Conservation (phyloP, 2,888 invertebrate species). For the Seladonia tumulorum region DNA sequence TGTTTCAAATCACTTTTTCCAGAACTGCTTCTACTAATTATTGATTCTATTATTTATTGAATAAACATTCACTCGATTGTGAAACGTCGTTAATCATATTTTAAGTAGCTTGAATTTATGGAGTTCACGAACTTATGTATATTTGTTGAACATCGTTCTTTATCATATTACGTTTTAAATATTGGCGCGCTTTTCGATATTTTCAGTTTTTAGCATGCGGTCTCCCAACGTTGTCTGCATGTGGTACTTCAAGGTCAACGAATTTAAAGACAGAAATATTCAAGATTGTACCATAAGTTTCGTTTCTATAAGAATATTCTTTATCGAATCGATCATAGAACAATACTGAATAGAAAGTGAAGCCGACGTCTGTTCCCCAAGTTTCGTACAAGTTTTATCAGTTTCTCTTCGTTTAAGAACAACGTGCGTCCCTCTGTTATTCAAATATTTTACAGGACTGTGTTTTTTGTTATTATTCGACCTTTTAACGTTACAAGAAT, state of each 20-base stretch:
- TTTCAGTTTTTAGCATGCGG: not conserved
- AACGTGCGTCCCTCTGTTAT: not conserved
- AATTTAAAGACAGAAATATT: not conserved
- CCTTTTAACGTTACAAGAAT: not conserved
- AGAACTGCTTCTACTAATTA: no score
- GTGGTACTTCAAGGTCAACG: not conserved
- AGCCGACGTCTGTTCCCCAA: not conserved
- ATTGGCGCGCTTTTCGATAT: not conserved
- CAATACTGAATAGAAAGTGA: slow-evolving; percentile 26
- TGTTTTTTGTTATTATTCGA: not conserved
- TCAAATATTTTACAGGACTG: not conserved
- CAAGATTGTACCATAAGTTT: not conserved
- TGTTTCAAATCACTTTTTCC: no score
- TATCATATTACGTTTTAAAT: not conserved
- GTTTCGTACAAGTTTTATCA: not conserved
- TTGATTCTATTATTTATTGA: no score
- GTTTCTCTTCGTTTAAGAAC: not conserved
- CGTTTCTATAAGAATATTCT: not conserved
- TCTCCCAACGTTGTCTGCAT: not conserved
- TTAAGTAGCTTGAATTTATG: not conserved
- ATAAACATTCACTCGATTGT: no score
- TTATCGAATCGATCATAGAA: slow-evolving; percentile 28
- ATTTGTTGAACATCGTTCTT: no score
- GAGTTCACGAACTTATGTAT: no score
- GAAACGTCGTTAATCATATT: no score